A percentile compares a stretch with the other conserved stretches of the same genome.
These are phyloP conservation scores for Hybognathus amarus DNA, from an alignment of 2,797 vertebrate genomes.

Conservation along the genomic window DNA sequence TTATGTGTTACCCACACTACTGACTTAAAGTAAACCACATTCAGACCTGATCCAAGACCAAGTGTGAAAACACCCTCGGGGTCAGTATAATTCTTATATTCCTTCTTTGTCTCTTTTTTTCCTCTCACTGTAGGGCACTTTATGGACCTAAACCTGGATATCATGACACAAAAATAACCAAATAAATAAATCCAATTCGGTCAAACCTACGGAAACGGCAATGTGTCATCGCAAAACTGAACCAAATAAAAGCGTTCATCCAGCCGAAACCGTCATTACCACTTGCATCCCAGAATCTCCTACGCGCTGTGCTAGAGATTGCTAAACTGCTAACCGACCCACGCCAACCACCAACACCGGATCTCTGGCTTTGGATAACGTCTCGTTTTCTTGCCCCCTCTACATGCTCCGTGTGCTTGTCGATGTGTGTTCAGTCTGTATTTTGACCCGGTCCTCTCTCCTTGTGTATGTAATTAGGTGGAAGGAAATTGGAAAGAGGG, in stretches of 20 bases:
- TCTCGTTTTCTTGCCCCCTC: slow-evolving; percentile 25
- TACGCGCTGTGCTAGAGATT: slow-evolving; percentile 38
- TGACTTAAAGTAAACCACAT: neutral
- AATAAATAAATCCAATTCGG: slow-evolving; percentile 72
- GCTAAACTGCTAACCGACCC: slow-evolving; percentile 42
- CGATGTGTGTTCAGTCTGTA: slow-evolving; percentile 18
- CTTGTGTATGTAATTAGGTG: slow-evolving; percentile 13
- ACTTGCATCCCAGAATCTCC: slow-evolving; percentile 61
- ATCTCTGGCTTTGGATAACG: slow-evolving; percentile 27
- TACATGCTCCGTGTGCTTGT: slow-evolving; percentile 28
- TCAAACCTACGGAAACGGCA: slow-evolving; percentile 58
- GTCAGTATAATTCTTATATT: neutral
- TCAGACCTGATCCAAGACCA: neutral
- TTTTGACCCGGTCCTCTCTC: slow-evolving; percentile 18
- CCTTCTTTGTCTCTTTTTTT: slow-evolving; percentile 13
- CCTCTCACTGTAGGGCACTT: slow-evolving; percentile 67
- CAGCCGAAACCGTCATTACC: slow-evolving; percentile 57
- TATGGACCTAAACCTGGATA: slow-evolving; percentile 67
- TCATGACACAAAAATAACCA: slow-evolving; percentile 73
- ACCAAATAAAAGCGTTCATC: slow-evolving; percentile 65
- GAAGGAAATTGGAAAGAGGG: slow-evolving; percentile 8
- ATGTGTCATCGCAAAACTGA: slow-evolving; percentile 66
- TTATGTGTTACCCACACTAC: neutral
- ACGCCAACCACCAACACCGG: slow-evolving; percentile 19
- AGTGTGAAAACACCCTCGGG: neutral